A percentile compares a stretch with the other conserved stretches of the same genome.
phyloP scores from a whole-genome alignment of 2,888 invertebrate genomes.

The Phytoseiulus persimilis region DNA sequence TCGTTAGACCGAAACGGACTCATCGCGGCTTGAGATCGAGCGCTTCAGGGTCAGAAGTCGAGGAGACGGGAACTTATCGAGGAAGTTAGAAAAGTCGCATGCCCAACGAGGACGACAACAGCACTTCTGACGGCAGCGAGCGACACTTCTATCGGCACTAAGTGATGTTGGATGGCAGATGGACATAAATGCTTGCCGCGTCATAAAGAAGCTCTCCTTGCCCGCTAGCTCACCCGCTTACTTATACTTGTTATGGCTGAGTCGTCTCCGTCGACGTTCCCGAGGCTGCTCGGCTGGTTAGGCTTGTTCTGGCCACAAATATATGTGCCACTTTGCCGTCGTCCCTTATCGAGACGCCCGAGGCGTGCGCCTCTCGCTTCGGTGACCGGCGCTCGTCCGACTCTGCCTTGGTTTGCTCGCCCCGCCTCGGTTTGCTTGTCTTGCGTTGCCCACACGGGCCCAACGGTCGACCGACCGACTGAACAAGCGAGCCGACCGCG shows the following conservation, averaged over 20 bases:
- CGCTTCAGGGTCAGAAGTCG: too few species aligned
- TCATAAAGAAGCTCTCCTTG: background rate
- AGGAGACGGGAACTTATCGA: too few species aligned
- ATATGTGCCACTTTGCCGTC: constrained; percentile 38
- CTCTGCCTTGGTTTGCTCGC: background rate
- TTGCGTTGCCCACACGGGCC: background rate
- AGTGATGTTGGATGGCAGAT: background rate
- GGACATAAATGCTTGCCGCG: background rate
- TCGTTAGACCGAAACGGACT: too few species aligned
- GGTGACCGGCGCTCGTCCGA: background rate
- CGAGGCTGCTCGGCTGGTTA: background rate
- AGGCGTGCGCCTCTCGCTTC: constrained; percentile 16
- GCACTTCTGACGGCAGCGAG: background rate
- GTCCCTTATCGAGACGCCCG: constrained; percentile 32
- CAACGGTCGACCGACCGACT: background rate
- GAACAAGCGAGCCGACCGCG: too few species aligned
- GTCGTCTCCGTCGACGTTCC: background rate
- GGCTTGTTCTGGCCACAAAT: constrained; percentile 21
- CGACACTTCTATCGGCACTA: background rate
- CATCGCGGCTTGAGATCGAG: too few species aligned
- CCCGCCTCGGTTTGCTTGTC: background rate
- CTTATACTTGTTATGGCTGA: constrained; percentile 5
- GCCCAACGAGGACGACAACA: too few species aligned
- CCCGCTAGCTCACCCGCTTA: background rate
- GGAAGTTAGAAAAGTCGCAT: too few species aligned